Evolutionary conservation across 1,140 invertebrate species (phyloP), one percentile per base, ranked within the genome.

Genomic region (Bombus haemorrhoidalis): DNA sequence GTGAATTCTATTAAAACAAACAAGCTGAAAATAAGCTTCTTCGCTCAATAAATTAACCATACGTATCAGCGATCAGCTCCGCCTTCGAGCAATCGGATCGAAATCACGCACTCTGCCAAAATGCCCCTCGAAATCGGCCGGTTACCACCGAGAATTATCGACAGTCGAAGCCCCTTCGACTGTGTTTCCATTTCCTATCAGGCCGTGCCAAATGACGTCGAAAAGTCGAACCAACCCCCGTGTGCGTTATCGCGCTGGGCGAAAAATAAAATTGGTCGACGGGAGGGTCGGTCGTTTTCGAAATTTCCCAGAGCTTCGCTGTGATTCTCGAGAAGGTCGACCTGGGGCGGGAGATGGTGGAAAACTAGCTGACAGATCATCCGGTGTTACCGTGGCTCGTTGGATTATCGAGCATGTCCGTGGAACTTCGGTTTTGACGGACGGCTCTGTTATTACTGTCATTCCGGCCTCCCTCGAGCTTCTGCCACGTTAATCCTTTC

Each of bases 371-470:
- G 91, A 92, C 91, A 87, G 88, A 92, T 91, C 85, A 87, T 82
- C 84, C 87, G 83, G 85, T 90, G 91, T 87, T 91, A 86, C 90
- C 62, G 74, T 77, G 66, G 81, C 83, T 73, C 86, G 85, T 47
- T 90, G 87, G 89, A 88, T 79, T 89, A 86, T 77, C 64, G 83
- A 78, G 84, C 72, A 81, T 76, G 76, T 71, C 83, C 86, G 85
- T 83, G 88, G 87, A 92, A 87, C 85, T 92, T 91, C 85, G 86
- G 81, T 89, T 92, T 90, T 93, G 91, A 93, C 87, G 87, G 92
- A 92, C 92, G 84, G 91, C 87, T 92, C 92, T 92, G 91, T 93
- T 93, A 93, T 93, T 93, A 93, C 92, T 87, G 91, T 92, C 91
- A 89, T 90, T 92, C 91, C 83, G 64, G 37, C 34, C 76, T 81